These are phyloP conservation scores for Zosterops lateralis DNA, from an alignment of 2,113 vertebrate species.

Conservation along the genomic window DNA sequence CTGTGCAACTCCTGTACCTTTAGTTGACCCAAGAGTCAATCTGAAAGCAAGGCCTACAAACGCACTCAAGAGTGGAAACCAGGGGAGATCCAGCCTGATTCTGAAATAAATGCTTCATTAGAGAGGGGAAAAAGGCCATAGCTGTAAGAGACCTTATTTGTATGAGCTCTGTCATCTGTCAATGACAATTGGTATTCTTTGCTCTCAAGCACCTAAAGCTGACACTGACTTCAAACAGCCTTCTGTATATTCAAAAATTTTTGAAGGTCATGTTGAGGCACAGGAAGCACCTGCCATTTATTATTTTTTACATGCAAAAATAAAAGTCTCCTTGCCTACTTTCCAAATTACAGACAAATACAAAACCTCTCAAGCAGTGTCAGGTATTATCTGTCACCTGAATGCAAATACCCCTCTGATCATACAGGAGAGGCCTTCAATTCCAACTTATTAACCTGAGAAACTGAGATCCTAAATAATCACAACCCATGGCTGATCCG, in stretches of 20 bases:
- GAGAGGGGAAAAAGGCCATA: neutral
- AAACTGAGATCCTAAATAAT: neutral
- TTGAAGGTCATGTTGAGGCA: neutral
- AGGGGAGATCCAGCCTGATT: neutral
- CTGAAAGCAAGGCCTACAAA: neutral
- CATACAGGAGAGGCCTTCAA: neutral
- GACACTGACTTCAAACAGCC: neutral
- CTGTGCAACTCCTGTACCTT: neutral
- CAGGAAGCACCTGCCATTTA: neutral
- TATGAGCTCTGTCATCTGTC: neutral
- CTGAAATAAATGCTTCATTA: neutral
- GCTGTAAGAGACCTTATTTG: neutral
- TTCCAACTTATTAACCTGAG: neutral
- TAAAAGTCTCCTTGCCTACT: neutral
- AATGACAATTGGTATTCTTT: neutral
- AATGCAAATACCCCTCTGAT: neutral
- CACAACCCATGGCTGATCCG: neutral
- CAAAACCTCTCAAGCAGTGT: neutral
- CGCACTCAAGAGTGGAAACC: neutral
- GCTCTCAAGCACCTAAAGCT: neutral
- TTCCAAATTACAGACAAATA: neutral
- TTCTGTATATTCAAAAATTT: neutral
- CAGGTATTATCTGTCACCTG: neutral
- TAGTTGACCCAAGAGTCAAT: neutral
- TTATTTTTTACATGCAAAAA: neutral